Conservation (phyloP, 2,888 invertebrate species). For the Apeira syringaria region DNA sequence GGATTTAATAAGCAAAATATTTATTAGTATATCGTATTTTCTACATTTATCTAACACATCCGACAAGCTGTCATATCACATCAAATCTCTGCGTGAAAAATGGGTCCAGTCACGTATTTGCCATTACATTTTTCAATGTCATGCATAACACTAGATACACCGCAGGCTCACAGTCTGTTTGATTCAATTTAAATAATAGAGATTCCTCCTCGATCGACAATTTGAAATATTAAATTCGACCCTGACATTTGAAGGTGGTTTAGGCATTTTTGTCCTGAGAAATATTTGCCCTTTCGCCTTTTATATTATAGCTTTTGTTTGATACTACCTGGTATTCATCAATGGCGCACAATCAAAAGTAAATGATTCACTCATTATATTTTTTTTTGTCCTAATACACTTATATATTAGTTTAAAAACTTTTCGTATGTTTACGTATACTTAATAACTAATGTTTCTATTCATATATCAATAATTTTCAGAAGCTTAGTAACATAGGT, state of each 20-base stretch:
- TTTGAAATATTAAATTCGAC: constrained; percentile 42
- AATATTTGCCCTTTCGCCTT: constrained; percentile 52
- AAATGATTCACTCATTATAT: no score
- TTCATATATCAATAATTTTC: no score
- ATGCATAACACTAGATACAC: constrained; percentile 43
- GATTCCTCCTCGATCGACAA: constrained; percentile 42
- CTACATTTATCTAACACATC: constrained; percentile 4
- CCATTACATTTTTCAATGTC: constrained; percentile 50
- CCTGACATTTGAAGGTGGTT: constrained; percentile 57
- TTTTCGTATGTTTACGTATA: no score
- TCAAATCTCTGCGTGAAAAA: constrained; percentile 30
- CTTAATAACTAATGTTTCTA: no score
- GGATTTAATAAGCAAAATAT: no score
- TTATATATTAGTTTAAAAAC: no score
- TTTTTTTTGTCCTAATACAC: no score
- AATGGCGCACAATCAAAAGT: no score
- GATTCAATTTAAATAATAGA: constrained; percentile 43
- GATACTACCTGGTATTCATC: constrained; percentile 6
- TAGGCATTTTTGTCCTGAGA: constrained; percentile 54
- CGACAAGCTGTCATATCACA: constrained; percentile 24
- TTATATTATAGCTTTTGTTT: constrained; percentile 22
- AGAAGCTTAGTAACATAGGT: no score
- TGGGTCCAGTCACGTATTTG: constrained; percentile 47
- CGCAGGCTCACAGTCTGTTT: constrained; percentile 36
- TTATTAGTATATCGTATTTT: no score